These are phyloP conservation scores for Pangasius larnaudii DNA, from an alignment of 2,797 vertebrate species.

Conservation along the genomic window DNA sequence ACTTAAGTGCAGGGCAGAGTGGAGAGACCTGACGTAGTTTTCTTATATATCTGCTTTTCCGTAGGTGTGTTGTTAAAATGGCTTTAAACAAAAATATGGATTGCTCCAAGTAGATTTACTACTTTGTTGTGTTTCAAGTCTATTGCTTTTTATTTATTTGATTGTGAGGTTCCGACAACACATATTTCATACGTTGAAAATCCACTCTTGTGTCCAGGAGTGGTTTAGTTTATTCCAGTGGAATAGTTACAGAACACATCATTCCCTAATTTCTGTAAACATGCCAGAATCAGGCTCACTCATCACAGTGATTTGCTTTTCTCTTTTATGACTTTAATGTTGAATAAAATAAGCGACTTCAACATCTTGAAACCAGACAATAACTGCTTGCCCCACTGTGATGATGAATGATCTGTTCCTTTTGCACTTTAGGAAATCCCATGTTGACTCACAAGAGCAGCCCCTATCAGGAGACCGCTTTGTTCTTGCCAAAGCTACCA, in stretches of 20 bases:
- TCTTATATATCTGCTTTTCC: constrained; percentile 22
- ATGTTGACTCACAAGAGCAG: constrained; percentile 65
- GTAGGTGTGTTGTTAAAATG: constrained; percentile 31
- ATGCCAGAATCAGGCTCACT: constrained; percentile 73
- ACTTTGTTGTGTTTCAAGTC: background rate
- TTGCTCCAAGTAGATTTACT: constrained; percentile 30
- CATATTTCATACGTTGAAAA: constrained; percentile 9
- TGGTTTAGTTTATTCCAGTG: constrained; percentile 7
- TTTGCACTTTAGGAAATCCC: constrained; percentile 62
- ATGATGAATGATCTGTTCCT: constrained; percentile 63
- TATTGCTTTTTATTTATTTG: constrained; percentile 32
- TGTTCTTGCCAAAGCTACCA: constrained; percentile 61
- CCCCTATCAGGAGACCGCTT: constrained; percentile 67
- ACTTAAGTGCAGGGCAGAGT: constrained; percentile 36
- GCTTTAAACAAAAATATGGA: constrained; percentile 12
- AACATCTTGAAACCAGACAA: constrained; percentile 66
- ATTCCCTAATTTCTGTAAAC: constrained; percentile 62
- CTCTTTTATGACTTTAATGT: constrained; percentile 67
- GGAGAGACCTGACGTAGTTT: constrained; percentile 13
- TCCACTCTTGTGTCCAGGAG: constrained; percentile 29
- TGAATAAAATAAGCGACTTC: constrained; percentile 67
- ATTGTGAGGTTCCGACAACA: constrained; percentile 23
- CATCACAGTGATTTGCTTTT: constrained; percentile 71
- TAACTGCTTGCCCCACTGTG: constrained; percentile 61
- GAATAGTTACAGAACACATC: constrained; percentile 29